Evolutionary conservation across 2,888 invertebrate species (phyloP), one percentile per base, ranked within the genome.

Genomic region (Chrysolina haemoptera): DNA sequence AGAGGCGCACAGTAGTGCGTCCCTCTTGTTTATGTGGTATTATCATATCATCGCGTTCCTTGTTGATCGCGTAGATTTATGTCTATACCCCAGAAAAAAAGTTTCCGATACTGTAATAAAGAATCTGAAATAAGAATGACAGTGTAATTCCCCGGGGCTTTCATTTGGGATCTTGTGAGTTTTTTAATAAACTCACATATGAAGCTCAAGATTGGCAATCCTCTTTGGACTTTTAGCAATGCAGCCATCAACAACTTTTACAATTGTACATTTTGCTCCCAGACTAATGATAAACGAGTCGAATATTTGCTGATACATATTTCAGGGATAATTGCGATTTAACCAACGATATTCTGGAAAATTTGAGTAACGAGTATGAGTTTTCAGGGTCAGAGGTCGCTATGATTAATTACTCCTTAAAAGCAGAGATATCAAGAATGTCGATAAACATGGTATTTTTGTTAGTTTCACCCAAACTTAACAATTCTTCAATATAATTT

Each of bases 241-340:
- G 14, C 43, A 43, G 14, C 2, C 43, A 43, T 3, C 14, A 3
- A 43, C 43, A 43, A 43, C 43, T 43, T 14, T 12, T 14, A 3
- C 1, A 53, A 20, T 20, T 20, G 0, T 20, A 20, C 22, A 53
- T 53, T 53, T 53, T 53, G 53, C 20, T 14, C 12, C 53, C 20
- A 20, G 18, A 53, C 53, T 53, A 53, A 53, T 18, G 3, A 53
- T 11, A 18, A 53, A 20, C 20, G 4, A 53, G 53, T 20, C 53
- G 53, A 53, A 12, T 53, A 53, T 53, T 20, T 53, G 53, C 53
- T 53, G 53, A 53, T 53, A 20, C 18, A 53, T 20, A 53, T 53
- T 20, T 53, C 11, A 20, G 11, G 20, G 10, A 53, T 53, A 11
- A 3, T 11, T 53, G 20, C 20, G 35, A 53, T 20, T 53, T 6